Percentiles rank a stretch among this genome's conserved stretches.
Conservation (phyloP, 2,113 vertebrate genomes). For the Orycteropus afer region DNA sequence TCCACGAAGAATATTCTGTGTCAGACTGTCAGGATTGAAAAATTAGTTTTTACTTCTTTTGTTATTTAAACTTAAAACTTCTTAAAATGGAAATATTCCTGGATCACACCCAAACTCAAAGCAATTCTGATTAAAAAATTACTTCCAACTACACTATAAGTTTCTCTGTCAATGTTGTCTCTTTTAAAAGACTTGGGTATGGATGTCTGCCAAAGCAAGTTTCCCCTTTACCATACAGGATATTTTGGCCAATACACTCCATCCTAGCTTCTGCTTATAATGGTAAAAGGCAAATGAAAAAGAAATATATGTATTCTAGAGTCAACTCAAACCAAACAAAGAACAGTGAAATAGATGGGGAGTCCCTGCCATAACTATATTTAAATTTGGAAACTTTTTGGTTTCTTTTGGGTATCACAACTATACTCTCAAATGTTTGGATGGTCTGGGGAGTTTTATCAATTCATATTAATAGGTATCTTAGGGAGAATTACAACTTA, state of each 20-base stretch:
- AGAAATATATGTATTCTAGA: background rate
- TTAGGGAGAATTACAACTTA: background rate
- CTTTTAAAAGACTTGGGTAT: background rate
- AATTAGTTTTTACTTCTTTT: background rate
- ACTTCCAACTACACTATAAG: background rate
- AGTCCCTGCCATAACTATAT: background rate
- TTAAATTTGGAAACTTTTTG: background rate
- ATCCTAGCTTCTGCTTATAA: background rate
- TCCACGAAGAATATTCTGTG: conserved; percentile 4
- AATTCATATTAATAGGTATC: background rate
- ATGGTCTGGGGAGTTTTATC: background rate
- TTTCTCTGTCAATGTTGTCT: background rate
- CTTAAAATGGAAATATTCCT: conserved; percentile 22
- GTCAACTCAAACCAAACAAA: background rate
- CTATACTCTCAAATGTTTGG: background rate
- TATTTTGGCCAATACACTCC: background rate
- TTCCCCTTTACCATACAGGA: background rate
- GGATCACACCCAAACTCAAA: background rate
- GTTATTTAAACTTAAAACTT: conserved; percentile 35
- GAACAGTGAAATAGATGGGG: background rate
- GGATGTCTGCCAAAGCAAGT: background rate
- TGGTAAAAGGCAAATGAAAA: background rate
- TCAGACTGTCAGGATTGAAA: background rate
- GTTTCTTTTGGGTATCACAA: background rate
- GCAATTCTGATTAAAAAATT: conserved; percentile 31